Conservation (phyloP, 2,797 vertebrate species). For the Kryptolebias ocellatus region DNA sequence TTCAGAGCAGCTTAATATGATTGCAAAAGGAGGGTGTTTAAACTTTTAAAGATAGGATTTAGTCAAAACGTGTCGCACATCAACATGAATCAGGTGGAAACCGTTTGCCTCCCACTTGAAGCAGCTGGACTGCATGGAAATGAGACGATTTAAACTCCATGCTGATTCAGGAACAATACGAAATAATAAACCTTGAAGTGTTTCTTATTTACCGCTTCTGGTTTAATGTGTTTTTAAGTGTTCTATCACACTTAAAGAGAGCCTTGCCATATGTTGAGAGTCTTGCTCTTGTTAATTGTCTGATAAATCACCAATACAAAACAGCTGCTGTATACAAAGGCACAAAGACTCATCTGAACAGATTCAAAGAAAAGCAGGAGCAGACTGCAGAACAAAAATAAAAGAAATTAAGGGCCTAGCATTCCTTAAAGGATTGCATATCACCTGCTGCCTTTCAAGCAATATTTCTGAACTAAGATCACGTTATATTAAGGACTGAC, state of each 20-base stretch:
- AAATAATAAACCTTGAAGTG: slow-evolving; percentile 61
- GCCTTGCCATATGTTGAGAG: slow-evolving; percentile 69
- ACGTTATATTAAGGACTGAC: too few relatives aligned
- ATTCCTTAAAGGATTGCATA: too few relatives aligned
- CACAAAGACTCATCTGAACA: slow-evolving; percentile 42
- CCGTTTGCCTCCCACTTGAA: slow-evolving; percentile 39
- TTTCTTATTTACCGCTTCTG: slow-evolving; percentile 65
- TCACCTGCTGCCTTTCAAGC: too few relatives aligned
- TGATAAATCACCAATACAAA: slow-evolving; percentile 53
- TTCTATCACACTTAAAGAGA: slow-evolving; percentile 52
- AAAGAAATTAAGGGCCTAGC: background rate
- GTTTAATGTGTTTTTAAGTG: slow-evolving; percentile 75
- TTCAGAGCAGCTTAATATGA: slow-evolving; percentile 65
- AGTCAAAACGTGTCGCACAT: slow-evolving; percentile 64
- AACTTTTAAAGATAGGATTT: slow-evolving; percentile 73
- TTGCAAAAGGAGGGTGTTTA: slow-evolving; percentile 46
- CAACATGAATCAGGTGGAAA: slow-evolving; percentile 72
- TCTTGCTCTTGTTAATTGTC: slow-evolving; percentile 71
- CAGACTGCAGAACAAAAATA: background rate
- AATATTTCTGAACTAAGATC: too few relatives aligned
- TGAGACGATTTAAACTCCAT: slow-evolving; percentile 33
- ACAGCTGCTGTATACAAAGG: slow-evolving; percentile 42
- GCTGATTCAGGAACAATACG: slow-evolving; percentile 55
- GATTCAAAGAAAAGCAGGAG: slow-evolving; percentile 25
- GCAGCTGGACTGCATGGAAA: slow-evolving; percentile 38